Conservation (phyloP, 2,797 vertebrate species). For the Hephaestus fuliginosus region DNA sequence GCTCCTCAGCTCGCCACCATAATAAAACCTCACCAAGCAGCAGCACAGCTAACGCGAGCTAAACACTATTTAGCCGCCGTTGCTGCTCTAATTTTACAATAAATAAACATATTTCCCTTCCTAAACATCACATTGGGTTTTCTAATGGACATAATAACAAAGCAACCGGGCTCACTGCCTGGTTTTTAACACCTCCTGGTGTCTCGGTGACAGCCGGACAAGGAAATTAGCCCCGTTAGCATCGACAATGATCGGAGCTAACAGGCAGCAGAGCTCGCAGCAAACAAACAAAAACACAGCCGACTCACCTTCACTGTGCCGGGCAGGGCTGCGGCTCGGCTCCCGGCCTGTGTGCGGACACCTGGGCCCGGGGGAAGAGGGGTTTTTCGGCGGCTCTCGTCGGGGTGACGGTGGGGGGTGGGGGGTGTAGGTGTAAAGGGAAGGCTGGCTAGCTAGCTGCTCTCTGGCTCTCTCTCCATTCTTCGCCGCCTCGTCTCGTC, state of each 20-base stretch:
- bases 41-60: slow-evolving; percentile 65
- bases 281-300: slow-evolving; percentile 57
- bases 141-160: not conserved
- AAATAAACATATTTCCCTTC: too few relatives aligned
- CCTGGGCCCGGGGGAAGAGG: too few relatives aligned
- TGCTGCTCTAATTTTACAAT: not conserved
- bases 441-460: too few relatives aligned
- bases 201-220: slow-evolving; percentile 76
- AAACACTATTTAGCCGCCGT: slow-evolving; percentile 48
- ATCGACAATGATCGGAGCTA: slow-evolving; percentile 60
- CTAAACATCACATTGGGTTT: not conserved
- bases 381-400: too few relatives aligned
- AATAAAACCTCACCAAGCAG: slow-evolving; percentile 37
- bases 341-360: too few relatives aligned
- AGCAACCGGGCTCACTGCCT: not conserved
- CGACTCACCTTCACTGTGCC: slow-evolving; percentile 65
- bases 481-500: slow-evolving; percentile 63
- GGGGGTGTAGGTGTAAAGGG: too few relatives aligned
- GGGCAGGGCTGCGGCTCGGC: too few relatives aligned
- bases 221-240: slow-evolving; percentile 81
- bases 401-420: too few relatives aligned
- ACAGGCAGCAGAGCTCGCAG: slow-evolving; percentile 30
- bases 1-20: slow-evolving; percentile 30
- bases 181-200: slow-evolving; percentile 43
- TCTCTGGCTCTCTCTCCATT: slow-evolving; percentile 58